Evolutionary conservation across 2,797 vertebrate genomes (phyloP), one percentile per base, ranked within the genome.

Genomic region (Botia almorhae): DNA sequence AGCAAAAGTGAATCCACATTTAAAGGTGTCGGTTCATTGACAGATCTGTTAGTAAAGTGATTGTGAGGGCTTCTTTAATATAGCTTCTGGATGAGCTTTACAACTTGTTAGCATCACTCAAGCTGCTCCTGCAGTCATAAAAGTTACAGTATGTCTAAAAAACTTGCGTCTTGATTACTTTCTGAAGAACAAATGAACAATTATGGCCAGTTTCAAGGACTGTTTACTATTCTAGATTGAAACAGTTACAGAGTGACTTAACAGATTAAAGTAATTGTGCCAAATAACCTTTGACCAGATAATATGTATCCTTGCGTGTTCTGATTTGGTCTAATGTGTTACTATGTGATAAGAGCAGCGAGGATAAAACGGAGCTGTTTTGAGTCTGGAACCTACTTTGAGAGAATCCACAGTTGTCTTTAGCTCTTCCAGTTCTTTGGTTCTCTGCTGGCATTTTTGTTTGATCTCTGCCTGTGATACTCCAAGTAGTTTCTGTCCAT

Each of bases 351-450:
- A 64, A 61, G 12, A 64, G 19, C 61, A 68, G 69, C 14, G 11
- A 19, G 2, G 33, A 23, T 23, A 21, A 3, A 46, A 65, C 69
- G 51, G 2, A 8, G 75, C 60, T 43, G 23, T 51, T 71, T 19
- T 21, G 50, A 14, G 36, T 71, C 75, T 56, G 23, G 43, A 21
- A 56, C 83, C 81, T 84, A 94, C 94, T 89, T 95, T 95, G 16
- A 95, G 84, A 3, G 94, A 95, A 84, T 95, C 94, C 81, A 93
- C 93, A 1, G 93, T 89, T 1, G 93, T 94, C 85, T 94, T 95
- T 81, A 96, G 90, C 80, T 94, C 92, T 21, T 95, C 94, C 84
- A 96, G 84, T 84, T 96, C 95, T 82, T 94, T 95, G 83, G 94
- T 86, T 58, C 94, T 93, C 81, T 95, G 95, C 14, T 92, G 93